Percentiles rank a stretch among this genome's conserved stretches.
Evolutionary conservation across 2,797 vertebrate species (phyloP).

Genomic region (Amazonetta brasiliensis): DNA sequence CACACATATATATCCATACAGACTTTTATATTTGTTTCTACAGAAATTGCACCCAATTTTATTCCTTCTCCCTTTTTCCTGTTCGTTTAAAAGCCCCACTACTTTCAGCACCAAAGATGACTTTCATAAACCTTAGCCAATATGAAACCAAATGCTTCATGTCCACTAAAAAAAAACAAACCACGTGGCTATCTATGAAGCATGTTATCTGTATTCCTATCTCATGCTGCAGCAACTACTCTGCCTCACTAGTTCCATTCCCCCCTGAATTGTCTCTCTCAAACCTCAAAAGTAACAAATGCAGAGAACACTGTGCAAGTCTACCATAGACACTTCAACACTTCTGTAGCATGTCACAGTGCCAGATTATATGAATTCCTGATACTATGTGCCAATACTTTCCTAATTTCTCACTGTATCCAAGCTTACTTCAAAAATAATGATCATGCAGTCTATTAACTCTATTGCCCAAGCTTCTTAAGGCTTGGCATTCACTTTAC

Average conservation of each 20-base stretch:
- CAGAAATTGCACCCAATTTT: not conserved
- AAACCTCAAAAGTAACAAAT: not conserved
- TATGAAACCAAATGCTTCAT: not conserved
- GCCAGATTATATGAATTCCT: not conserved
- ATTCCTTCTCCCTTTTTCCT: not conserved
- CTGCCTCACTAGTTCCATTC: not conserved
- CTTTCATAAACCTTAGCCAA: not conserved
- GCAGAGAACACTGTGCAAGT: not conserved
- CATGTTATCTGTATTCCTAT: not conserved
- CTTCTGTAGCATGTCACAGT: not conserved
- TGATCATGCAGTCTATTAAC: not conserved
- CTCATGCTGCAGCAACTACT: not conserved
- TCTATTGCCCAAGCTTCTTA: not conserved
- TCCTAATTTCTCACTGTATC: not conserved
- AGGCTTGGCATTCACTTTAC: not conserved
- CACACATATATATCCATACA: not conserved
- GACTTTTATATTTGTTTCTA: not conserved
- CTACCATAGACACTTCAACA: not conserved
- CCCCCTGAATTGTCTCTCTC: rapidly evolving
- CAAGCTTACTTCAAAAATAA: not conserved
- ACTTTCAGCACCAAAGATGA: not conserved
- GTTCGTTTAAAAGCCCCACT: not conserved
- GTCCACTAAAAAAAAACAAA: not conserved
- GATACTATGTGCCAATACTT: not conserved
- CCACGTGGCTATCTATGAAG: not conserved